Evolutionary conservation across 1,140 invertebrate genomes (phyloP), one percentile per base, ranked within the genome.

Genomic region (Drosophila carrolli): DNA sequence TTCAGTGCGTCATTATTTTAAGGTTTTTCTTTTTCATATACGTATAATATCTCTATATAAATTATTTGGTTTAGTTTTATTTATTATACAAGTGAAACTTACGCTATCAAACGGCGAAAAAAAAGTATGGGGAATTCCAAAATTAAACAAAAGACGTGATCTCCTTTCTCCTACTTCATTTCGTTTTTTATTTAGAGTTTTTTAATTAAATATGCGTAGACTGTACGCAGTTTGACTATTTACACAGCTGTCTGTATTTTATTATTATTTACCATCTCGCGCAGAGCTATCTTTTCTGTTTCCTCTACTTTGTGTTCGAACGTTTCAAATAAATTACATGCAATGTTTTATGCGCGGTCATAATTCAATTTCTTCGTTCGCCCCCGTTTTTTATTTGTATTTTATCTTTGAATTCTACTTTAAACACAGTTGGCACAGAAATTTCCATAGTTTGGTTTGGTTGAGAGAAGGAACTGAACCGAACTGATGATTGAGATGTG

Each of bases 1-100:
- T 91, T 90, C 88, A 91, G 88, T 91, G 88, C 88, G 88, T 90
- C 79, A 80, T 90, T 81, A 90, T 81, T 67, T 86, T 61, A 80
- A 73, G 58, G 70, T 73, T 82, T 55, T 59, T 43, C 62, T 50
- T 59, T 75, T 51, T 48, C 81, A 81, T 82, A 74, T 81, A 76
- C 75, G 58, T 81, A 78, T 78, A 81, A 81, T 81, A 74, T 76
- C 54, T 70, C 62, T 81, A 62, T 61, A 75, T 79, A 83, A 79
- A 83, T 83, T 83, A 79, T 71, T 75, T 75, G 43, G 50, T 73
- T 76, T 71, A 60, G 38, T 78, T 78, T 82, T 75, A 77, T 73
- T 81, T 90, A 80, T 90, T 44, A 85, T 90, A 90, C 81, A 90
- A 80, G 81, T 86, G 78, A 86, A 90, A 85, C 76, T 81, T 89